A percentile compares a stretch with the other conserved stretches of the same genome.
Conservation (phyloP, 2,888 invertebrate genomes). For the Macroteleia sp. region DNA sequence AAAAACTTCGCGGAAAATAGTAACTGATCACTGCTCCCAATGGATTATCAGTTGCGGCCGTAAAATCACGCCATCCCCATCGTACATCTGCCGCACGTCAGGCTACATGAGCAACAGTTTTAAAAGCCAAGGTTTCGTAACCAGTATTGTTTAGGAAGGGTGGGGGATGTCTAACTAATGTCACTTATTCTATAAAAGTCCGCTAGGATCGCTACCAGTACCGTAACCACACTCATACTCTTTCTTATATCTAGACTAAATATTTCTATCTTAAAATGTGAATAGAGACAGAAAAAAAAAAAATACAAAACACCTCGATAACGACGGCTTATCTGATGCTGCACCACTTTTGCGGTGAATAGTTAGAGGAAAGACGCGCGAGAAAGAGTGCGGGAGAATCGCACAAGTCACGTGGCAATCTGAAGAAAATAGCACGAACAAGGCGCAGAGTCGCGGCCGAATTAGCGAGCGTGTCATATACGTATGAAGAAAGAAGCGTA, state of each 20-base stretch:
- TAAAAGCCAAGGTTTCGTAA: constrained; percentile 60
- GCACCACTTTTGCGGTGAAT: background rate
- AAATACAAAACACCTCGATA: background rate
- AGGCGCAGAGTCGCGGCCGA: constrained; percentile 26
- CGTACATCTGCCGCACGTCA: constrained; percentile 63
- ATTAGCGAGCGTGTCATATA: constrained; percentile 45
- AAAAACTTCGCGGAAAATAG: no score
- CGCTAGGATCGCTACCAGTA: constrained; percentile 58
- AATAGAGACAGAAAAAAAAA: background rate
- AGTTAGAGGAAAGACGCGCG: background rate
- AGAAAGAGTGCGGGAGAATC: constrained; percentile 19
- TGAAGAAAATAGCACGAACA: constrained; percentile 38
- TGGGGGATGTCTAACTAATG: constrained; percentile 59
- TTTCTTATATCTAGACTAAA: background rate
- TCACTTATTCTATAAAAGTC: constrained; percentile 61
- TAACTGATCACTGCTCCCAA: no score
- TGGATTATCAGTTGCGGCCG: no score
- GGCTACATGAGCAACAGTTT: constrained; percentile 53
- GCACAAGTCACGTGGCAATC: constrained; percentile 59
- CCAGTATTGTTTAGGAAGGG: constrained; percentile 53
- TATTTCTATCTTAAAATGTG: background rate
- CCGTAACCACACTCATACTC: background rate
- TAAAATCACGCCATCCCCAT: constrained; percentile 72
- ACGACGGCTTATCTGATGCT: background rate
- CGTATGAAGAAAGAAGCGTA: constrained; percentile 43